Conservation (phyloP, 2,113 vertebrate species). For the Seriola quinqueradiata region DNA sequence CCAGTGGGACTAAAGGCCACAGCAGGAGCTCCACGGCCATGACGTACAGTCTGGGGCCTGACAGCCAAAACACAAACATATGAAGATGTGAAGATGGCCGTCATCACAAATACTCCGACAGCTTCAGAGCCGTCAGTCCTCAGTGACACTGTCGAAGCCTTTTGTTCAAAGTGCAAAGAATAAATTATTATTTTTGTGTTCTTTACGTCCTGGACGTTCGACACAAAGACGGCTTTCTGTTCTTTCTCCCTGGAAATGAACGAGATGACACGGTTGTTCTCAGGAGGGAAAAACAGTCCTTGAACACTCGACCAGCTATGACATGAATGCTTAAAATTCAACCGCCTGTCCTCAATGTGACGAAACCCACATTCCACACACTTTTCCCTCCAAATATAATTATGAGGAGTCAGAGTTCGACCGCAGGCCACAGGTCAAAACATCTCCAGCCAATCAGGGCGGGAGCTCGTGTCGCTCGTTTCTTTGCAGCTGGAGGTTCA, state of each 20-base stretch:
- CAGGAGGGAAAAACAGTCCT: not conserved
- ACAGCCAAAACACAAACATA: slow-evolving; percentile 51
- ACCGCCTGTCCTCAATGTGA: slow-evolving; percentile 31
- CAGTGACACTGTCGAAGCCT: not conserved
- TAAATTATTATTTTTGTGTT: not conserved
- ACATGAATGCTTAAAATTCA: slow-evolving; percentile 18
- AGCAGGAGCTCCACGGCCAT: slow-evolving; percentile 17
- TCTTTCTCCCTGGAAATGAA: not conserved
- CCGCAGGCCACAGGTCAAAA: slow-evolving; percentile 37
- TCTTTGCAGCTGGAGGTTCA: slow-evolving; percentile 5
- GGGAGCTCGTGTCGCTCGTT: slow-evolving; percentile 27
- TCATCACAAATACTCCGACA: slow-evolving; percentile 6
- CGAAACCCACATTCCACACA: slow-evolving; percentile 54
- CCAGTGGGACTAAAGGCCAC: slow-evolving; percentile 12
- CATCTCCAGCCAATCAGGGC: slow-evolving; percentile 32
- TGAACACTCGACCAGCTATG: slow-evolving; percentile 10
- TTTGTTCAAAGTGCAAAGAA: not conserved
- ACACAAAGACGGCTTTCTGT: not conserved
- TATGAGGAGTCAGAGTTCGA: slow-evolving; percentile 21
- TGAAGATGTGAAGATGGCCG: slow-evolving; percentile 12
- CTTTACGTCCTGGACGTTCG: not conserved
- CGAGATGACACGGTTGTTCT: not conserved
- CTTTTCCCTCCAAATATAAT: slow-evolving; percentile 40
- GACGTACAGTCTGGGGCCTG: slow-evolving; percentile 45
- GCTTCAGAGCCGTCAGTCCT: slow-evolving; percentile 27